Evolutionary conservation across 2,888 invertebrate genomes (phyloP).

Genomic region (Drosophila mimetica): DNA sequence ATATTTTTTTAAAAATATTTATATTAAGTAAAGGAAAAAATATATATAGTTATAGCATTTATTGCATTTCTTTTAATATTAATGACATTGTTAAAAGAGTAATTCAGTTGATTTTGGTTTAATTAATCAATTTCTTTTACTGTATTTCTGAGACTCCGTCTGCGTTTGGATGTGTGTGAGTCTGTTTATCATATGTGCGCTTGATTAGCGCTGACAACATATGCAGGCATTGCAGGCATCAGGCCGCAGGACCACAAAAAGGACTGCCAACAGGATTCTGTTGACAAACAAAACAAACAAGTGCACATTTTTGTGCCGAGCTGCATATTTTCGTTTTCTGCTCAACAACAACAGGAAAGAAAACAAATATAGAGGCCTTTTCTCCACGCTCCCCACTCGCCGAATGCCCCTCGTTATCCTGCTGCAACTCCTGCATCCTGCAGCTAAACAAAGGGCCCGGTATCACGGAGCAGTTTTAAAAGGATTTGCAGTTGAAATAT

Average conservation of each 20-base stretch:
- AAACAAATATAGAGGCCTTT: slow-evolving; percentile 43
- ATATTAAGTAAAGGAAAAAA: too few relatives aligned
- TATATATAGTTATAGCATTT: too few relatives aligned
- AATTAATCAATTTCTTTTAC: neutral
- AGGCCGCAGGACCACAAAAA: slow-evolving; percentile 60
- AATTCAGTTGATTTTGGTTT: too few relatives aligned
- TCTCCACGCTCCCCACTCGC: slow-evolving; percentile 11
- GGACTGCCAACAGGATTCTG: slow-evolving; percentile 69
- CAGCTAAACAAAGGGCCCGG: slow-evolving; percentile 54
- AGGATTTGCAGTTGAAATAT: slow-evolving; percentile 64
- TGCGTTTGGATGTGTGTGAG: slow-evolving; percentile 41
- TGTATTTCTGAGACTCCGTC: slow-evolving; percentile 7
- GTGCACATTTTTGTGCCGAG: slow-evolving; percentile 68
- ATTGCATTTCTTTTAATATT: too few relatives aligned
- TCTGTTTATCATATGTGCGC: slow-evolving; percentile 80
- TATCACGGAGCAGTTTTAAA: slow-evolving; percentile 61
- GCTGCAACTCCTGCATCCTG: slow-evolving; percentile 46
- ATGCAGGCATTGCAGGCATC: slow-evolving; percentile 67
- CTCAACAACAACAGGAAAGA: slow-evolving; percentile 49
- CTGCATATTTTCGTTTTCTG: slow-evolving; percentile 61
- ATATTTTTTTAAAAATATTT: neutral
- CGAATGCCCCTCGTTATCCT: neutral
- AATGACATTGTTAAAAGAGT: too few relatives aligned
- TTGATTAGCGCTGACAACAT: slow-evolving; percentile 81
- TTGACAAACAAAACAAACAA: slow-evolving; percentile 76